These are phyloP conservation scores for Chelidonichthys spinosus DNA, from an alignment of 2,797 vertebrate genomes.

Conservation along the genomic window DNA sequence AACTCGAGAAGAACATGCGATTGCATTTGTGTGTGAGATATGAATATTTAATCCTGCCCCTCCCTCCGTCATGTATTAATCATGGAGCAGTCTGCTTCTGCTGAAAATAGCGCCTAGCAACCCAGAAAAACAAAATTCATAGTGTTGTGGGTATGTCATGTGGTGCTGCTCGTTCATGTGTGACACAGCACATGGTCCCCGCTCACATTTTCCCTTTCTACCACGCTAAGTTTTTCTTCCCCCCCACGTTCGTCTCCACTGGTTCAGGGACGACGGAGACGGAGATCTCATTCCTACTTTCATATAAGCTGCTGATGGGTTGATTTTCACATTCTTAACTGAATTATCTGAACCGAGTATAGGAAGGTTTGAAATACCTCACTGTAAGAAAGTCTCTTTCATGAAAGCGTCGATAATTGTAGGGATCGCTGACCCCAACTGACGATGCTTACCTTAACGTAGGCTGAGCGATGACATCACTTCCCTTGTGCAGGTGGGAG, in stretches of 20 bases:
- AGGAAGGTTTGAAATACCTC: constrained; percentile 30
- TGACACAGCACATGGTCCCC: constrained; percentile 62
- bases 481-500: constrained; percentile 29
- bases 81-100: constrained; percentile 79
- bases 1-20: constrained; percentile 46
- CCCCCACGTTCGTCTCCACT: constrained; percentile 2
- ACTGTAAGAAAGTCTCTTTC: constrained; percentile 21
- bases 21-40: constrained; percentile 53
- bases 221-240: constrained; percentile 1
- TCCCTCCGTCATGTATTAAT: constrained; percentile 83
- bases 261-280: neutral
- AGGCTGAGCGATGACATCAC: constrained; percentile 24
- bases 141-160: constrained; percentile 60
- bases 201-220: constrained; percentile 48
- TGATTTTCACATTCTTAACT: neutral
- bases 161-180: constrained; percentile 60
- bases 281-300: constrained; percentile 18
- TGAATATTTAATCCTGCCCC: constrained; percentile 81
- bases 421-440: constrained; percentile 37
- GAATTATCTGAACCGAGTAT: constrained; percentile 32
- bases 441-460: neutral
- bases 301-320: too few species aligned
- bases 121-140: constrained; percentile 77
- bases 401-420: constrained; percentile 46
- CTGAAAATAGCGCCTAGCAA: constrained; percentile 81